Evolutionary conservation across 2,113 vertebrate genomes (phyloP).

Genomic region (Aspiorhynchus laticeps): DNA sequence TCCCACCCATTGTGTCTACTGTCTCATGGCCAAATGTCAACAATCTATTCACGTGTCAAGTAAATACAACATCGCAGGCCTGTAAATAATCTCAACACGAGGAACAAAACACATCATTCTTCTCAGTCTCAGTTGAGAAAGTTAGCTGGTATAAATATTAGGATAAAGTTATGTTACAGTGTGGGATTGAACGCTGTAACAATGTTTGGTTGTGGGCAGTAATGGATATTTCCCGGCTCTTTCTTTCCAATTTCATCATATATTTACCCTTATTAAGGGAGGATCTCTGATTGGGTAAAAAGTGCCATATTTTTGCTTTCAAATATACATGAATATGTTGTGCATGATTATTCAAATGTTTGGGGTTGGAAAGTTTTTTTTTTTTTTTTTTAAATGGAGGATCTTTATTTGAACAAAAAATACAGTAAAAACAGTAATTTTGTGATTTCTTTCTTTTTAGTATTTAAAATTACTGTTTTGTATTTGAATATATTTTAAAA

Average conservation of each 20-base stretch:
- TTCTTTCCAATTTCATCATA: not conserved
- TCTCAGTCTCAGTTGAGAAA: not conserved
- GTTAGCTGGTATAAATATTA: not conserved
- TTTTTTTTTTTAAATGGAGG: no score
- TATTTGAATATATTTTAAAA: not conserved
- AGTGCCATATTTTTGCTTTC: not conserved
- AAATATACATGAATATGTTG: not conserved
- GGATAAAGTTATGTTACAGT: not conserved
- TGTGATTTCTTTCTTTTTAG: not conserved
- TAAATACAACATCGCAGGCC: constrained; percentile 41
- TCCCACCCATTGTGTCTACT: constrained; percentile 52
- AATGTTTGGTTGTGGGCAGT: not conserved
- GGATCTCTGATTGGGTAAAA: not conserved
- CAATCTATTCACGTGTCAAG: constrained; percentile 42
- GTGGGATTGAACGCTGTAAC: not conserved
- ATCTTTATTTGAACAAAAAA: not conserved
- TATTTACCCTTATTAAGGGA: not conserved
- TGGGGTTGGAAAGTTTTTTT: no score
- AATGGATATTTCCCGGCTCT: not conserved
- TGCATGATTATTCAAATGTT: no score
- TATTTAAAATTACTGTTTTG: not conserved
- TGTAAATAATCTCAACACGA: constrained; percentile 43
- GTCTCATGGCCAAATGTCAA: constrained; percentile 45
- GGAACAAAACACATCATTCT: constrained; percentile 16
- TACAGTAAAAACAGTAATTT: not conserved